Base-by-base conservation (phyloP, 2,888 invertebrate species). In the Troides oblongomaculatus region DNA sequence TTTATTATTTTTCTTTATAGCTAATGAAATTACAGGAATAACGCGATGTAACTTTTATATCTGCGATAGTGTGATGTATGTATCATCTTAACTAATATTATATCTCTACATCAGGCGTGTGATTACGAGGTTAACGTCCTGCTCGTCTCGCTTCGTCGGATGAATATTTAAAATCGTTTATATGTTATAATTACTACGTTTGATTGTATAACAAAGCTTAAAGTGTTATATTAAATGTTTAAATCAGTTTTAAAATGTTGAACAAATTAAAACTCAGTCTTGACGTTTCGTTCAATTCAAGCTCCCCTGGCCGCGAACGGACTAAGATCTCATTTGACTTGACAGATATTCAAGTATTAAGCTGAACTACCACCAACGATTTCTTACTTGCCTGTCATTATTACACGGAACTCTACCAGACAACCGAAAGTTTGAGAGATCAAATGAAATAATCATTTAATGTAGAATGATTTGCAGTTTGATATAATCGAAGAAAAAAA, bases 331-430 rank as follows among this genome's bases (percentile, higher is more conserved):
- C 59, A 68, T 59, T 57, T 23, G n/a, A n/a, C 39, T 25, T 60
- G 60, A 68, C 68, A 68, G 67, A 43, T 64, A 60, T 60, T 64
- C 60, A 23, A 25, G 23, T 64, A 60, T 50, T 60, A 60, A 25
- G 14, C 36, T 18, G 21, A 23, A 62, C 25, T 46, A 64, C 60
- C 62, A 46, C 68, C 68, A n/a, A 18, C 50, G 36, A 53, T 36
- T 60, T 39, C 36, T 36, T 53, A 21, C 53, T 23, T 53, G n/a
- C 43, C 53, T 23, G 43, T 43, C 62, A 25, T 62, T 30, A 17
- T 39, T 57, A 12, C 46, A 18, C 50, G 23, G 53, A 60, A 68
- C 36, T 14, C 14, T 12, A 25, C 25, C 25, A 8, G 64, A 56
- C 68, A 68, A 39, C 36, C 64, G 39, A 59, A 67, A 62, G 39